Evolutionary conservation across 2,797 vertebrate species (phyloP), one percentile per base, ranked within the genome.

Genomic region (Acanthornis magna): DNA sequence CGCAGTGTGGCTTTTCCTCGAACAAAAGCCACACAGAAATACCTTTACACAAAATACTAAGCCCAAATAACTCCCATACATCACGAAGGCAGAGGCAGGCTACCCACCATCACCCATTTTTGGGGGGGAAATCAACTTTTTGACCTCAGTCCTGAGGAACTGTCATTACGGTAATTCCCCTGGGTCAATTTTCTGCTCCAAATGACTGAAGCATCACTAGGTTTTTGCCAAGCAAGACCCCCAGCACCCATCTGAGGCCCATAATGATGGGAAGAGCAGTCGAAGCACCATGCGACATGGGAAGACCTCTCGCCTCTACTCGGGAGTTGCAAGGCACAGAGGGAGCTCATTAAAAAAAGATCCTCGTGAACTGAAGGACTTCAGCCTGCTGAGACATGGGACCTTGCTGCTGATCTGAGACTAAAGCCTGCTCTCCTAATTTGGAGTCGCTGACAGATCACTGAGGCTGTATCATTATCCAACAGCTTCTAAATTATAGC

Each of bases 281-380:
- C 0, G 2, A 83, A 87, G 66, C 65, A 57, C 57, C 4, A 1
- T 4, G 77, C 0, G 1, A 66, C 5, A 6, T 0, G 4, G 80
- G 60, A 73, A 66, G 92, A 93, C 89, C 87, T 85, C 87, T 91
- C 1, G 27, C 53, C 74, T 73, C 68, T 80, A 34, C 75, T 61
- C 58, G 73, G 70, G 91, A 93, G 75, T 79, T 58, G 26, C 81
- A 58, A 89, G 55, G 61, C 94, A 42, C 84, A 51, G 78, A 60
- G 93, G 79, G 73, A 94, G 75, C 95, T 97, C 92, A 96, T 96
- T 97, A 95, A 82, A 93, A 67, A 92, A 78, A 70, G 79, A 88
- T 92, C 87, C 73, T 91, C 42, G 13, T 78, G 91, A 96, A 91
- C 95, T 62, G 73, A 77, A 95, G 86, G 86, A 92, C 91, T 96